phyloP scores from a whole-genome alignment of 2,797 vertebrate genomes.

The Diceros bicornis region DNA sequence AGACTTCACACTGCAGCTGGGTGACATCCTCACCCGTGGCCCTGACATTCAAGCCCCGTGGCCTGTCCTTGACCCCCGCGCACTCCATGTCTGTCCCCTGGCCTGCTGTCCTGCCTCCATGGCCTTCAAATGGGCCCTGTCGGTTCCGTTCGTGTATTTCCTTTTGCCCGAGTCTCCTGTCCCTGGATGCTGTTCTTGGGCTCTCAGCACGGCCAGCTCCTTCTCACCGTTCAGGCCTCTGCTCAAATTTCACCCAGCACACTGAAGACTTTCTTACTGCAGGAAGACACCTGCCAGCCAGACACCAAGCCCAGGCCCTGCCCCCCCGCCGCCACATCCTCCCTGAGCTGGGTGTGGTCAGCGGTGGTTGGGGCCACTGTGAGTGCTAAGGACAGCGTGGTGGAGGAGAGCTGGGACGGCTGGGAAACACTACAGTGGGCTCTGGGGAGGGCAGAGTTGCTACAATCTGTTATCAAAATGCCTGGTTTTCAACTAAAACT shows the following conservation, averaged over 20 bases:
- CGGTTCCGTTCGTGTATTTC: background rate
- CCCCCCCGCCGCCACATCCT: too few species aligned
- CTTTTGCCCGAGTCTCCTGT: accelerated
- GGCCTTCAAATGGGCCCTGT: background rate
- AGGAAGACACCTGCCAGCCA: background rate
- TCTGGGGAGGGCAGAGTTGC: too few species aligned
- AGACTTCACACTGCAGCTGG: background rate
- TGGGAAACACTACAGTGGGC: background rate
- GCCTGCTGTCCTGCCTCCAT: background rate
- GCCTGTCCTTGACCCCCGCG: background rate
- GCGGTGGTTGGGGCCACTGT: too few species aligned
- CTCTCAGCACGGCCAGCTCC: background rate
- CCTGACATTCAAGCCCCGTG: background rate
- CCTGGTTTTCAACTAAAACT: too few species aligned
- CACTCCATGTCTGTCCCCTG: background rate
- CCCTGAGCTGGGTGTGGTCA: background rate
- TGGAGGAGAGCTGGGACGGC: accelerated
- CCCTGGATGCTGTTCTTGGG: background rate
- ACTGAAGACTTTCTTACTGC: too few species aligned
- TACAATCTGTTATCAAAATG: too few species aligned
- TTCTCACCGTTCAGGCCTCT: background rate
- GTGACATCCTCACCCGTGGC: background rate
- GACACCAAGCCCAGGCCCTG: background rate
- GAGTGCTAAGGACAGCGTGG: too few species aligned
- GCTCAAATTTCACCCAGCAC: too few species aligned